A percentile compares a stretch with the other conserved stretches of the same genome.
phyloP scores from a whole-genome alignment of 2,113 vertebrate species.

The Columba livia region DNA sequence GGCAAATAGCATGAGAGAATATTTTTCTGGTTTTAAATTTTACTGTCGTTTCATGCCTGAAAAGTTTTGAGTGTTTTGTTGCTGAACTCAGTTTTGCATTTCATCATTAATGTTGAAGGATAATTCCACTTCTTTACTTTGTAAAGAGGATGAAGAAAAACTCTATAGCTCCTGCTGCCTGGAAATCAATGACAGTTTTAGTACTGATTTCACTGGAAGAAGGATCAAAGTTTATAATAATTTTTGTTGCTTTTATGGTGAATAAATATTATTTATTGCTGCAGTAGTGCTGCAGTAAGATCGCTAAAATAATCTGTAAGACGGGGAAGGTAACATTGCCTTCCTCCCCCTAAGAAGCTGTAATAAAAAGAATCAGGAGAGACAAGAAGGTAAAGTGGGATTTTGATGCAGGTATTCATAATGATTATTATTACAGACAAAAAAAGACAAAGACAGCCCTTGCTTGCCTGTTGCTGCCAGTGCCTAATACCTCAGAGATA shows the following conservation, averaged over 20 bases:
- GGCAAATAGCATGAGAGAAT: background rate
- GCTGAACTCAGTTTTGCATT: background rate
- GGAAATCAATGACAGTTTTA: conserved; percentile 14
- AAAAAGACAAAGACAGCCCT: background rate
- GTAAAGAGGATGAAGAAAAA: background rate
- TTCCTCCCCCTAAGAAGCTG: background rate
- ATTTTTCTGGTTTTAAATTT: background rate
- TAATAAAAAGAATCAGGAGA: background rate
- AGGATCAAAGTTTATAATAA: conserved; percentile 30
- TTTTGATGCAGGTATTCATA: background rate
- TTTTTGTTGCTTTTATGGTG: conserved; percentile 17
- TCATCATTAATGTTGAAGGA: background rate
- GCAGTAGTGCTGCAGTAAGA: background rate
- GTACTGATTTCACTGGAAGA: background rate
- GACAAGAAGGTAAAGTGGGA: background rate
- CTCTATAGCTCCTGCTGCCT: background rate
- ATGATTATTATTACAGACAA: background rate
- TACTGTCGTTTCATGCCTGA: background rate
- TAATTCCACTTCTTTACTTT: background rate
- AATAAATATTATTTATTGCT: conserved; percentile 31
- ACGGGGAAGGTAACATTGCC: background rate
- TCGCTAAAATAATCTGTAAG: background rate
- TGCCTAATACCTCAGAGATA: background rate
- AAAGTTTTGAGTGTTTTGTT: background rate
- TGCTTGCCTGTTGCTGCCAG: background rate